Conservation (phyloP, 2,888 invertebrate species). For the Alloscopus bannaensis region DNA sequence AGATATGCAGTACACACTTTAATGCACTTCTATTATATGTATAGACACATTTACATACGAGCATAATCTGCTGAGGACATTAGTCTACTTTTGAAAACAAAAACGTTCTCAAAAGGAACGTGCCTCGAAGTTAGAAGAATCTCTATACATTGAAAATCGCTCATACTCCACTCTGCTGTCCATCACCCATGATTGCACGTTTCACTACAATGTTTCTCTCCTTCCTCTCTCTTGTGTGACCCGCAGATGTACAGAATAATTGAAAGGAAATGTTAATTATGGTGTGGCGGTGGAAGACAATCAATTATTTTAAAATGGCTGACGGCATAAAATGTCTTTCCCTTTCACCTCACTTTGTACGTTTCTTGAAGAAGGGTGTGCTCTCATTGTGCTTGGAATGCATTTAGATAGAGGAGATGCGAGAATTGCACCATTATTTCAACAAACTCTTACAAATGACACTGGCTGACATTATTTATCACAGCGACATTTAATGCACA, state of each 20-base stretch:
- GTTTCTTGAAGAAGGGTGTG: neutral
- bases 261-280: constrained; percentile 20
- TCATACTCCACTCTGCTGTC: constrained; percentile 16
- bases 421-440: constrained; percentile 30
- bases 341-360: constrained; percentile 31
- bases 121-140: constrained; percentile 35
- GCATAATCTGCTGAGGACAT: constrained; percentile 14
- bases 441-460: constrained; percentile 27
- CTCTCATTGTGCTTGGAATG: constrained; percentile 24
- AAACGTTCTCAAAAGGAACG: constrained; percentile 9
- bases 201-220: neutral
- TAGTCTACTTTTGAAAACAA: constrained; percentile 28
- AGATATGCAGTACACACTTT: too few species aligned
- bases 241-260: neutral
- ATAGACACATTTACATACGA: neutral
- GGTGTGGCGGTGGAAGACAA: neutral
- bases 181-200: constrained; percentile 13
- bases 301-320: constrained; percentile 4
- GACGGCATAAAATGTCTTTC: constrained; percentile 12
- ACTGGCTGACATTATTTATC: neutral
- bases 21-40: too few species aligned
- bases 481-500: neutral
- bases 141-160: constrained; percentile 27
- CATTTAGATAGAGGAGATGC: constrained; percentile 38
- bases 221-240: neutral